These are phyloP conservation scores for Exocentrus adspersus DNA, from an alignment of 2,888 invertebrate genomes.

Conservation along the genomic window DNA sequence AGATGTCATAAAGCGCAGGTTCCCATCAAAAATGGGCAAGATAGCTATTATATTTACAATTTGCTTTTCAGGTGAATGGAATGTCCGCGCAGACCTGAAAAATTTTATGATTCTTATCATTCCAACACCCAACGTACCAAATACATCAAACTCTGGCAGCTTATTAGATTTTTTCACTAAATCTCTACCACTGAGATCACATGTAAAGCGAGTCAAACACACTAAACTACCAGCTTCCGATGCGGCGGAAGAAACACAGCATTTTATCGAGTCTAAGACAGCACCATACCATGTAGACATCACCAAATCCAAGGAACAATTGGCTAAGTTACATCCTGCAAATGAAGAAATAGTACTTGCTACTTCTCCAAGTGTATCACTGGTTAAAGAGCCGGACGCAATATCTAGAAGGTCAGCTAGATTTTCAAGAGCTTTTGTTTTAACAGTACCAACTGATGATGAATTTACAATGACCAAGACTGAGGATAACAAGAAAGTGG, in stretches of 20 bases:
- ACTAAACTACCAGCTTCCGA: conserved; percentile 33
- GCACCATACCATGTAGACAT: conserved; percentile 77
- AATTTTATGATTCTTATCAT: conserved; percentile 76
- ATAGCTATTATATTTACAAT: no score
- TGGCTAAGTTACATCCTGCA: conserved; percentile 53
- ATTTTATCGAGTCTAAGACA: conserved; percentile 75
- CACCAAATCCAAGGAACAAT: conserved; percentile 50
- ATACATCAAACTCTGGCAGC: conserved; percentile 25
- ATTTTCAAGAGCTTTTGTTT: conserved; percentile 50
- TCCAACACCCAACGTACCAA: conserved; percentile 38
- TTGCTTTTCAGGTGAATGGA: conserved; percentile 57
- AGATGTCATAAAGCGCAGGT: no score
- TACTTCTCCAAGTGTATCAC: conserved; percentile 50
- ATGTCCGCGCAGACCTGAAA: conserved; percentile 78
- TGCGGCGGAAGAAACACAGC: conserved; percentile 58
- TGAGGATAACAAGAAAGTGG: conserved; percentile 44
- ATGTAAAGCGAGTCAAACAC: conserved; percentile 39
- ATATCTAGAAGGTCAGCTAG: conserved; percentile 26
- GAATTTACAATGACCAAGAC: conserved; percentile 43
- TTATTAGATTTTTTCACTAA: conserved; percentile 57
- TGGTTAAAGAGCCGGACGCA: conserved; percentile 40
- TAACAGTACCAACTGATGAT: conserved; percentile 53
- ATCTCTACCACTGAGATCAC: conserved; percentile 48
- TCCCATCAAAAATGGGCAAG: no score
- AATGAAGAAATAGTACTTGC: conserved; percentile 53